These are phyloP conservation scores for Melanostoma mellinum DNA, from an alignment of 2,888 invertebrate genomes.

Conservation along the genomic window DNA sequence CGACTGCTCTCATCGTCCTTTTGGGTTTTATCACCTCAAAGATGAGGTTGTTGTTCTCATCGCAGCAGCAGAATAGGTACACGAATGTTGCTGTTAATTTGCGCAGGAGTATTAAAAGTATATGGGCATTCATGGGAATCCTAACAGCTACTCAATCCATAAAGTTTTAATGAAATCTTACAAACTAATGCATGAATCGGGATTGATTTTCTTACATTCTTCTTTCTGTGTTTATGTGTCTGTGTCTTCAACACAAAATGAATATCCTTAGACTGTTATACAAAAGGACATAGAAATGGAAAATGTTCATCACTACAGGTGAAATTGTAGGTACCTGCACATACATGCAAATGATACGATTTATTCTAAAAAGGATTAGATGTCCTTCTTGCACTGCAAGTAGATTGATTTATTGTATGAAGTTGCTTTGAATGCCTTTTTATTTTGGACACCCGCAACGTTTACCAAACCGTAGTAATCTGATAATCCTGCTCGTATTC, in stretches of 20 bases:
- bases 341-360: constrained; percentile 37
- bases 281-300: constrained; percentile 15
- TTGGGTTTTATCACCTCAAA: constrained; percentile 47
- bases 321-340: constrained; percentile 19
- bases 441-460: constrained; percentile 42
- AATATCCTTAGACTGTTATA: constrained; percentile 32
- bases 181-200: constrained; percentile 64
- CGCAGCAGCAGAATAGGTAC: constrained; percentile 5
- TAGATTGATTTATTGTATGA: constrained; percentile 60
- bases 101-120: constrained; percentile 53
- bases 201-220: constrained; percentile 46
- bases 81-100: constrained; percentile 45
- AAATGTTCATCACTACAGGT: constrained; percentile 56
- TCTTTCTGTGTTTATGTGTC: constrained; percentile 21
- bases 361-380: constrained; percentile 68
- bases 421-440: constrained; percentile 26
- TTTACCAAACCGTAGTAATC: constrained; percentile 60
- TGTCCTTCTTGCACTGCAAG: constrained; percentile 39
- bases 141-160: constrained; percentile 68
- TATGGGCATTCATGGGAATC: constrained; percentile 62
- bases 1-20: constrained; percentile 34
- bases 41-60: constrained; percentile 22
- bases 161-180: constrained; percentile 70
- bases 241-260: constrained; percentile 8
- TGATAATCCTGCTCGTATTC: constrained; percentile 52